phyloP scores from a whole-genome alignment of 2,888 invertebrate genomes.

The Imbricaverruca yamaguchii region DNA sequence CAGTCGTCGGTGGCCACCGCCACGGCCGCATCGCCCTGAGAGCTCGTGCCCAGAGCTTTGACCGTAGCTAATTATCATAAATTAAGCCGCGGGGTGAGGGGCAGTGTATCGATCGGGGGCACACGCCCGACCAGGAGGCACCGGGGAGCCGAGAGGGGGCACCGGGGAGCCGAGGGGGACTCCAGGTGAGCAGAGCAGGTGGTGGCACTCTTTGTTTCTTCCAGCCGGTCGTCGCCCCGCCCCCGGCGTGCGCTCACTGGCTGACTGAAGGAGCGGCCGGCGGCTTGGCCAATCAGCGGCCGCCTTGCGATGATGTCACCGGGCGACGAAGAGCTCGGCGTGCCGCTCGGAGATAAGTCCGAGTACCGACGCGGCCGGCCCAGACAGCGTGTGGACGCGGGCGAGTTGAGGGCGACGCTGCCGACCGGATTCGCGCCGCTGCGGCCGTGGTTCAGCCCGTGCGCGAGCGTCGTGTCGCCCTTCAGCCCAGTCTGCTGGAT shows the following conservation, averaged over 20 bases:
- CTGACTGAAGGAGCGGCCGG: slow-evolving; percentile 7
- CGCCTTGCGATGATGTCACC: slow-evolving; percentile 31
- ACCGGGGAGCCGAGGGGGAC: background rate
- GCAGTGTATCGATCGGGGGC: background rate
- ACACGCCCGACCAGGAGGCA: background rate
- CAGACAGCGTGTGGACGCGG: slow-evolving; percentile 44
- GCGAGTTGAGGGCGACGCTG: slow-evolving; percentile 42
- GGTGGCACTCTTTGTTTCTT: slow-evolving; percentile 16
- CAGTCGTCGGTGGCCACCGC: no score
- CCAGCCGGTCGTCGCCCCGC: background rate
- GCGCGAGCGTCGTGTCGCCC: slow-evolving; percentile 23
- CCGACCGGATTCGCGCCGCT: background rate
- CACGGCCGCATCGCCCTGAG: no score
- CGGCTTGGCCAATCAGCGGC: slow-evolving; percentile 31
- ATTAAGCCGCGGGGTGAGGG: background rate
- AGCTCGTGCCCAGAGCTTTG: background rate
- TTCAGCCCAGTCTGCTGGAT: slow-evolving; percentile 32
- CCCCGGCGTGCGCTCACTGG: slow-evolving; percentile 20
- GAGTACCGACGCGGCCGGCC: slow-evolving; percentile 36
- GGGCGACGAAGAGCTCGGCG: slow-evolving; percentile 32
- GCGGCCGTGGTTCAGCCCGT: slow-evolving; percentile 8
- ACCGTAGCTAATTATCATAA: background rate
- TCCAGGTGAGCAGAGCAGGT: slow-evolving; percentile 16
- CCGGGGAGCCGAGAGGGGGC: background rate
- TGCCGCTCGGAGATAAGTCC: slow-evolving; percentile 33